Percentiles rank a stretch among this genome's conserved stretches.
These are phyloP conservation scores for Zalophus californianus DNA, from an alignment of 2,797 vertebrate genomes.

Conservation along the genomic window DNA sequence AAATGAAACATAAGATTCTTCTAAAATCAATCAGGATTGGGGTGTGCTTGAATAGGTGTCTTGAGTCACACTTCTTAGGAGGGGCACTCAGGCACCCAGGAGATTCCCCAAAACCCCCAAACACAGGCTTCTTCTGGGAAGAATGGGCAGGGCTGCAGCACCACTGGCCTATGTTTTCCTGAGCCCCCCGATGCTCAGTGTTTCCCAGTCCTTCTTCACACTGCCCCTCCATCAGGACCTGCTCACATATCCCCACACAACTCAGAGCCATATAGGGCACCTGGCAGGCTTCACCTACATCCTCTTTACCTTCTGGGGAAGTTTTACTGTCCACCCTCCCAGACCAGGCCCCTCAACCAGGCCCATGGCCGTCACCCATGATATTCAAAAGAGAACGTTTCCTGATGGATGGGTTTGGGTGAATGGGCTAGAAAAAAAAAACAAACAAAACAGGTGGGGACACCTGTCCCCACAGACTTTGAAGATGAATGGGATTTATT, in stretches of 20 bases:
- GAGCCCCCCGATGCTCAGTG: no score
- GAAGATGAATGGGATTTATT: slow-evolving; percentile 99
- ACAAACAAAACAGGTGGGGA: slow-evolving; percentile 89
- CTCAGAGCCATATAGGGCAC: not conserved
- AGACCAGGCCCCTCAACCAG: no score
- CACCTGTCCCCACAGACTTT: slow-evolving; percentile 90
- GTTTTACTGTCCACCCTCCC: not conserved
- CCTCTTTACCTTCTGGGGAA: not conserved
- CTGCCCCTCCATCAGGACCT: not conserved
- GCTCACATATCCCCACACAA: not conserved
- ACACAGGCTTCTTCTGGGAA: not conserved
- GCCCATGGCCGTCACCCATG: not conserved
- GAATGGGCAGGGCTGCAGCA: not conserved
- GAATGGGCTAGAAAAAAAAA: not conserved
- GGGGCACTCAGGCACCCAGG: not conserved
- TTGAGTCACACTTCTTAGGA: not conserved
- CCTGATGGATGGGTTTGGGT: not conserved
- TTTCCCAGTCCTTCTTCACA: not conserved
- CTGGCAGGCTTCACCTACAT: rapidly evolving
- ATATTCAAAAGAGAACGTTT: not conserved
- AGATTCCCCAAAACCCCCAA: not conserved
- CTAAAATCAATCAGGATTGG: not conserved
- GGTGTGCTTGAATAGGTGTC: not conserved
- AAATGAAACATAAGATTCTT: not conserved
- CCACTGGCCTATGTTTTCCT: not conserved